Evolutionary conservation across 2,797 vertebrate genomes (phyloP).

Genomic region (Apogon talboti): DNA sequence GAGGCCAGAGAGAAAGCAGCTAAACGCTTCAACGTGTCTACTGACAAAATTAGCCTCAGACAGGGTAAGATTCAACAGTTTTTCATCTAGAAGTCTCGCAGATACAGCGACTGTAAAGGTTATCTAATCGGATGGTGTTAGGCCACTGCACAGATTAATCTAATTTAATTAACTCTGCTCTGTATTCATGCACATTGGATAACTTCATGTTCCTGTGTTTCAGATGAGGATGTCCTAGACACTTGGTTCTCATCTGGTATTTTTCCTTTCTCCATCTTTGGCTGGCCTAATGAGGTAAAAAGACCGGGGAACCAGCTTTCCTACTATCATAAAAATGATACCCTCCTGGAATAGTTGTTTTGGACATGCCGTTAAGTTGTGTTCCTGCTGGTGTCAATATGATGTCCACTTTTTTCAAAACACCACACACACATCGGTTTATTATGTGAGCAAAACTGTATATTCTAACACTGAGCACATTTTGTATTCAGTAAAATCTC

Average conservation of each 20-base stretch:
- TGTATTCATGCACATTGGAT: conserved; percentile 33
- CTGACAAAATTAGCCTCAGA: conserved; percentile 86
- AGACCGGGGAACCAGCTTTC: conserved; percentile 28
- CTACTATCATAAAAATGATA: conserved; percentile 29
- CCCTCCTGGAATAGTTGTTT: background rate
- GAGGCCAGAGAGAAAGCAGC: conserved; percentile 89
- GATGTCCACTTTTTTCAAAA: too few species aligned
- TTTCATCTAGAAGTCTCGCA: conserved; percentile 19
- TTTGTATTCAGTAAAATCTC: too few species aligned
- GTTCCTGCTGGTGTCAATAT: background rate
- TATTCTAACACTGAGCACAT: too few species aligned
- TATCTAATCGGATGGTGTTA: conserved; percentile 27
- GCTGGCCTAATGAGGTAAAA: conserved; percentile 90
- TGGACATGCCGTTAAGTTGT: background rate
- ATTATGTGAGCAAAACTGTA: too few species aligned
- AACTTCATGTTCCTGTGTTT: conserved; percentile 40
- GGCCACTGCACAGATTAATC: background rate
- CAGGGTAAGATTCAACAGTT: conserved; percentile 83
- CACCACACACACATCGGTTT: too few species aligned
- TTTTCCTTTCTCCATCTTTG: conserved; percentile 94
- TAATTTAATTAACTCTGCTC: conserved; percentile 19
- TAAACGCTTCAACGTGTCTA: conserved; percentile 85
- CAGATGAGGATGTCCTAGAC: conserved; percentile 94
- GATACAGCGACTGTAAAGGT: conserved; percentile 7
- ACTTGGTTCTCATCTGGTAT: conserved; percentile 96